A percentile compares a stretch with the other conserved stretches of the same genome.
These are phyloP conservation scores for Habropoda laboriosa DNA, from an alignment of 1,140 invertebrate genomes.

Conservation along the genomic window DNA sequence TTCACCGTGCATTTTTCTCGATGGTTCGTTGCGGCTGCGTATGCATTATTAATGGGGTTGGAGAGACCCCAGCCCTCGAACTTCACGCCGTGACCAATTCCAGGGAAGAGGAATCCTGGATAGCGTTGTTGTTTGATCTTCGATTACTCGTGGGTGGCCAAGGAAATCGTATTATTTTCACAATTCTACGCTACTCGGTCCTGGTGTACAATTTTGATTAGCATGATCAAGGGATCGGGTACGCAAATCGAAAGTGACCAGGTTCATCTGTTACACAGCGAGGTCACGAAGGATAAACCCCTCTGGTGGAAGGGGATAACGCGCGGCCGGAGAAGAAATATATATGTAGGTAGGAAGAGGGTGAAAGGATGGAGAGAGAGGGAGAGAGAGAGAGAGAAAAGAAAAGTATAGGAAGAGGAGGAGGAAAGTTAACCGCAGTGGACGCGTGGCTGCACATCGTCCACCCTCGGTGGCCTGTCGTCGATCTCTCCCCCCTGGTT, in stretches of 20 bases:
- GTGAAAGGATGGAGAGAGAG: neutral
- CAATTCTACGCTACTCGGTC: neutral
- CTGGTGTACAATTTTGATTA: neutral
- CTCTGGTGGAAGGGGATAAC: neutral
- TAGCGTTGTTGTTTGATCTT: neutral
- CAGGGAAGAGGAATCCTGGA: constrained; percentile 5
- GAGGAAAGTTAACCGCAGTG: constrained; percentile 79
- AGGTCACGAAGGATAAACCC: neutral
- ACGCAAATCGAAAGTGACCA: neutral
- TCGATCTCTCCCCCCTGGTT: constrained; percentile 52
- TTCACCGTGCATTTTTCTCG: constrained; percentile 15
- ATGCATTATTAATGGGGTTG: constrained; percentile 47
- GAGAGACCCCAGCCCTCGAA: neutral
- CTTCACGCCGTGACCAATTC: constrained; percentile 34
- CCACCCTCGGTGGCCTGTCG: constrained; percentile 66
- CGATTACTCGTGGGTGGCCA: constrained; percentile 1
- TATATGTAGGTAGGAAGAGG: constrained; percentile 16
- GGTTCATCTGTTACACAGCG: neutral
- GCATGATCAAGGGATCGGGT: neutral
- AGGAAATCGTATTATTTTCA: too few species aligned
- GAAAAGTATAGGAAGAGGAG: constrained; percentile 37
- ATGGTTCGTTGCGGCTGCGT: too few species aligned
- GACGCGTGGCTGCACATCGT: constrained; percentile 79
- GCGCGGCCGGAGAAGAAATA: constrained; percentile 4
- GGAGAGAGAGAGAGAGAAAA: constrained; percentile 49